phyloP scores from a whole-genome alignment of 1,140 invertebrate species.

The Orussus abietinus region DNA sequence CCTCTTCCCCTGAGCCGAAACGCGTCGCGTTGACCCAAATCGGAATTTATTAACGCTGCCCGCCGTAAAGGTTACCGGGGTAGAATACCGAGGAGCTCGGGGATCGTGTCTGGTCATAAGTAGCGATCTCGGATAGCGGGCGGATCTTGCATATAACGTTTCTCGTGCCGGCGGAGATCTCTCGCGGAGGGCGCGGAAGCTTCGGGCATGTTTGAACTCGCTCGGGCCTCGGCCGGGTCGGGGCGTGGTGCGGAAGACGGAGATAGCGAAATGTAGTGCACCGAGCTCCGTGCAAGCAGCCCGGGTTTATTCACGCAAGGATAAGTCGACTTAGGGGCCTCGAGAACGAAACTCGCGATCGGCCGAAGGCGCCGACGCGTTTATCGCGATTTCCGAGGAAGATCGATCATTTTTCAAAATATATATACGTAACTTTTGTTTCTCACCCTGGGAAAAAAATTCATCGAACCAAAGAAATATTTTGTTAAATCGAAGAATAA shows the following conservation, averaged over 20 bases:
- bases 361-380: too few relatives aligned
- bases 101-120: slow-evolving; percentile 28
- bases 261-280: slow-evolving; percentile 26
- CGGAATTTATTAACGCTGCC: slow-evolving; percentile 22
- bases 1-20: not conserved
- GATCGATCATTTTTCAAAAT: too few relatives aligned
- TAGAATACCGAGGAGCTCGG: slow-evolving; percentile 21
- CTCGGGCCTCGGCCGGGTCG: too few relatives aligned
- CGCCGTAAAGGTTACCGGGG: slow-evolving; percentile 20
- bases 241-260: slow-evolving; percentile 14
- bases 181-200: not conserved
- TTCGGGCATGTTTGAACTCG: not conserved
- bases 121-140: slow-evolving; percentile 22
- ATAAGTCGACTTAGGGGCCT: slow-evolving; percentile 22
- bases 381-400: too few relatives aligned
- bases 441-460: too few relatives aligned
- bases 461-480: too few relatives aligned
- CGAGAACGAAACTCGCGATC: slow-evolving; percentile 10
- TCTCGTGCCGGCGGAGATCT: not conserved
- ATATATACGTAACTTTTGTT: too few relatives aligned
- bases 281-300: not conserved
- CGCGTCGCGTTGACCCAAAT: slow-evolving; percentile 23
- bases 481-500: too few relatives aligned
- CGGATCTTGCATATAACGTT: slow-evolving; percentile 8
- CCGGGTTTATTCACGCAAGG: slow-evolving; percentile 16